Percentiles rank a stretch among this genome's conserved stretches.
Conservation (phyloP, 2,113 vertebrate genomes). For the Eleginops maclovinus region DNA sequence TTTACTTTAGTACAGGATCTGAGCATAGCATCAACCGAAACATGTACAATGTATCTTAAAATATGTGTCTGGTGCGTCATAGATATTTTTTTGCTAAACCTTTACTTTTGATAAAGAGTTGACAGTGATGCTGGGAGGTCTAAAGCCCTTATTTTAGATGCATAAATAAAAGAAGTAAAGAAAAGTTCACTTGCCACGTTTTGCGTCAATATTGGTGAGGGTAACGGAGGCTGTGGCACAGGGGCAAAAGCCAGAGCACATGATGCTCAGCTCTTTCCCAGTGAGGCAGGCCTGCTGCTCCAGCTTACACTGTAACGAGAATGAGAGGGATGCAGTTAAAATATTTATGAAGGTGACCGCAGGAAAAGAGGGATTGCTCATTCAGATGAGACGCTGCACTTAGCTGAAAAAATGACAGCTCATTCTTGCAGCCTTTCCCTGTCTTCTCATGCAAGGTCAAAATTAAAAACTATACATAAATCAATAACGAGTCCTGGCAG, state of each 20-base stretch:
- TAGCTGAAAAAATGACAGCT: slow-evolving; percentile 66
- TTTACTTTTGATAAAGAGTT: slow-evolving; percentile 15
- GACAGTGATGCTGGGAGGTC: not conserved
- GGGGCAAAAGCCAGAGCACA: slow-evolving; percentile 92
- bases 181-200: slow-evolving; percentile 70
- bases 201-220: slow-evolving; percentile 73
- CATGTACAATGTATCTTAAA: no score
- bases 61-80: not conserved
- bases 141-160: slow-evolving; percentile 9
- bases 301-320: slow-evolving; percentile 86
- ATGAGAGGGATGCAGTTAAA: slow-evolving; percentile 53
- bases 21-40: no score
- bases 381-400: slow-evolving; percentile 74
- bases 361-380: slow-evolving; percentile 65
- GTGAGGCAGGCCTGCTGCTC: slow-evolving; percentile 95
- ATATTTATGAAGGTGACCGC: slow-evolving; percentile 72
- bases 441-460: slow-evolving; percentile 76
- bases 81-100: slow-evolving; percentile 4
- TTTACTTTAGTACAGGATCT: no score
- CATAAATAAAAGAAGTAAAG: not conserved
- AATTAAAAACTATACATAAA: slow-evolving; percentile 80
- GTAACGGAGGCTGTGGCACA: slow-evolving; percentile 81
- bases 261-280: slow-evolving; percentile 90
- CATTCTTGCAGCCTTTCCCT: slow-evolving; percentile 60
- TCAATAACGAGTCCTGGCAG: slow-evolving; percentile 69